A percentile compares a stretch with the other conserved stretches of the same genome.
These are phyloP conservation scores for Pampusana beccarii DNA, from an alignment of 2,113 vertebrate genomes.

Conservation along the genomic window DNA sequence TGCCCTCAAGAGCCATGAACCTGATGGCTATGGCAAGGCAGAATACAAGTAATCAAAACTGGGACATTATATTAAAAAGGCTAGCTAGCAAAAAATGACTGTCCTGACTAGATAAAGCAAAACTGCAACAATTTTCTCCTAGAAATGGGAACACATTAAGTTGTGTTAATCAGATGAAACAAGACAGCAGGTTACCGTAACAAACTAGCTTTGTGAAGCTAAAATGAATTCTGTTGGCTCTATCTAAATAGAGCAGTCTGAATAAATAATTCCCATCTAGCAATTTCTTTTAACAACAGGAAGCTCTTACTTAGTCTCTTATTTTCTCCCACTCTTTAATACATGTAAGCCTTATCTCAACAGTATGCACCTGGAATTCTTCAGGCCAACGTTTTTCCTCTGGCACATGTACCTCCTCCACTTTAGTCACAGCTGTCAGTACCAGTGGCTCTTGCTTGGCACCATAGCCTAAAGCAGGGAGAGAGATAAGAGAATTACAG, in stretches of 20 bases:
- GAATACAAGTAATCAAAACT: not conserved
- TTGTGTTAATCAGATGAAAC: constrained; percentile 28
- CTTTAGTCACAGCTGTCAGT: constrained; percentile 74
- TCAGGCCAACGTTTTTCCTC: constrained; percentile 70
- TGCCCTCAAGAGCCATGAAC: not conserved
- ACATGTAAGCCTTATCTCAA: not conserved
- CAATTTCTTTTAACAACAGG: constrained; percentile 15
- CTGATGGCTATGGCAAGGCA: not conserved
- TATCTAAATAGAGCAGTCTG: constrained; percentile 4
- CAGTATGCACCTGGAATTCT: constrained; percentile 77
- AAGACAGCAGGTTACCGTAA: constrained; percentile 1
- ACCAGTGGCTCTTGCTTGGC: constrained; percentile 77
- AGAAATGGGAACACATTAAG: not conserved
- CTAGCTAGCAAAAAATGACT: not conserved
- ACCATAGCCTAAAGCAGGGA: constrained; percentile 78
- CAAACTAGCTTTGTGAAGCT: constrained; percentile 27
- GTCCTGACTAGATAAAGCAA: not conserved
- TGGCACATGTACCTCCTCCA: constrained; percentile 56
- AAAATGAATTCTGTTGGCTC: not conserved
- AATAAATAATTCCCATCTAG: constrained; percentile 6
- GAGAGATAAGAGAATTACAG: not conserved
- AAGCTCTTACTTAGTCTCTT: not conserved
- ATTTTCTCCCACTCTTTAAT: not conserved
- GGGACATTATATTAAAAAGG: not conserved
- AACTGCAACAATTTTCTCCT: not conserved